A percentile compares a stretch with the other conserved stretches of the same genome.
These are phyloP conservation scores for Triplophysa rosa DNA, from an alignment of 2,113 vertebrate species.

Conservation along the genomic window DNA sequence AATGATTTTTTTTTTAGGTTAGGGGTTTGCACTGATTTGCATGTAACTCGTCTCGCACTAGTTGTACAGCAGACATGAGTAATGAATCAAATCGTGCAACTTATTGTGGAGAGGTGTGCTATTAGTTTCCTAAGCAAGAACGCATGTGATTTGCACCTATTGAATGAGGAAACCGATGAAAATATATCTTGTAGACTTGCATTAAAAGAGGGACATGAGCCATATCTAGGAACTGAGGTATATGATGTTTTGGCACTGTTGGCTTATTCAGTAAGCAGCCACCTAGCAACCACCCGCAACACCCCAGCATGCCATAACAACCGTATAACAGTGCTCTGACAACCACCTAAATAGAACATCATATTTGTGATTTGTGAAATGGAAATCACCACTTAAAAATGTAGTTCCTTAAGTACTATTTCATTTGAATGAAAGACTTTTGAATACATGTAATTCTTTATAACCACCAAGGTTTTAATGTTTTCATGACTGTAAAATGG, in stretches of 20 bases:
- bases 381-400: too few relatives aligned
- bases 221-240: too few relatives aligned
- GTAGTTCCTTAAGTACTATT: not conserved
- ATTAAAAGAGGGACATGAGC: not conserved
- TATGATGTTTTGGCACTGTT: not conserved
- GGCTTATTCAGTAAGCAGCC: not conserved
- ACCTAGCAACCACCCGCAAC: not conserved
- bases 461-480: not conserved
- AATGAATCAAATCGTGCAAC: not conserved
- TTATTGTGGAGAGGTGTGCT: not conserved
- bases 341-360: not conserved
- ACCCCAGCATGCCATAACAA: not conserved
- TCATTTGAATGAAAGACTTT: not conserved
- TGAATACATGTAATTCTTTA: not conserved
- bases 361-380: too few relatives aligned
- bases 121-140: not conserved
- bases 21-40: not conserved
- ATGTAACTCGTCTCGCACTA: not conserved
- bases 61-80: conserved; percentile 1
- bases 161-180: not conserved
- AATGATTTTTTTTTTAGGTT: not conserved
- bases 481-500: not conserved
- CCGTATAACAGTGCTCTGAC: not conserved
- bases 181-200: not conserved
- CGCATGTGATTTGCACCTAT: not conserved